Evolutionary conservation across 2,113 vertebrate species (phyloP).

Genomic region (Oreochromis spilurus): DNA sequence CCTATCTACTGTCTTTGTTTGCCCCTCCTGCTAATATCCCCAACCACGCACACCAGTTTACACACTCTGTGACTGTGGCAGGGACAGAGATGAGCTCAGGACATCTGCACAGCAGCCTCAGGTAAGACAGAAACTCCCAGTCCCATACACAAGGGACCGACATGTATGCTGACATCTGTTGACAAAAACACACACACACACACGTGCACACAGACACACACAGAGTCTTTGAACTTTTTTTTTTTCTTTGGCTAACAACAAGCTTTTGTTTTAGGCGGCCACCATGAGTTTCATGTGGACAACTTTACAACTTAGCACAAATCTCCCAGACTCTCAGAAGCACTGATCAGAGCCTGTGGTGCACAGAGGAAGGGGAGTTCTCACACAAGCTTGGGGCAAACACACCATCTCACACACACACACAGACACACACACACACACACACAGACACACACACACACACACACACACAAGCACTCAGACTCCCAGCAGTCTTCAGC

Average conservation of each 20-base stretch:
- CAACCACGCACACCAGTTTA: background rate
- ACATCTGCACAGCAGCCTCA: conserved; percentile 76
- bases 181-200: conserved; percentile 17
- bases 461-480: background rate
- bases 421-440: conserved; percentile 7
- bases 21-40: background rate
- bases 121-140: conserved; percentile 67
- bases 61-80: conserved; percentile 13
- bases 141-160: conserved; percentile 54
- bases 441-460: background rate
- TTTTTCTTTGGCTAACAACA: conserved; percentile 52
- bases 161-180: conserved; percentile 68
- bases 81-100: conserved; percentile 63
- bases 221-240: conserved; percentile 15
- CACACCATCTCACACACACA: background rate
- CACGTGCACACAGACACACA: background rate
- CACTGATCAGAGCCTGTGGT: conserved; percentile 50
- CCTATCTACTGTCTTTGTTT: background rate
- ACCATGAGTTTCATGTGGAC: conserved; percentile 46
- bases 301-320: conserved; percentile 55
- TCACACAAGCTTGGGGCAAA: conserved; percentile 8
- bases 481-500: conserved; percentile 57
- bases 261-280: conserved; percentile 47
- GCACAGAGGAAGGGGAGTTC: conserved; percentile 39
- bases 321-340: conserved; percentile 53